These are phyloP conservation scores for Anastrepha obliqua DNA, from an alignment of 1,140 invertebrate species.

Conservation along the genomic window DNA sequence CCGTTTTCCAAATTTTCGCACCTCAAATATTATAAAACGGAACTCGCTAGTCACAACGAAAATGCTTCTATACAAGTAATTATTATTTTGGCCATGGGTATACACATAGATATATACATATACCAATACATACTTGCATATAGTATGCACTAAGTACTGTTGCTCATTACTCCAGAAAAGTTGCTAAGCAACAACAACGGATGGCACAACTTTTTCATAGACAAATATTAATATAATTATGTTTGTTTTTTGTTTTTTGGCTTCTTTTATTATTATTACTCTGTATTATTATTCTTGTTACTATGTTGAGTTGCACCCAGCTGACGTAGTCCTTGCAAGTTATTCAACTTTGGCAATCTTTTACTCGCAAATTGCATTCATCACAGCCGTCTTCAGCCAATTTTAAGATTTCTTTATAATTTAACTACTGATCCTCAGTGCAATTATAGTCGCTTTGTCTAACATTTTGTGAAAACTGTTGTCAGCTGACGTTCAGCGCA, in stretches of 20 bases:
- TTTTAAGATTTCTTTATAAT: slow-evolving; percentile 11
- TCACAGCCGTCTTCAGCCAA: background rate
- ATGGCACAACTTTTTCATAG: background rate
- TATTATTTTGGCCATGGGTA: no score
- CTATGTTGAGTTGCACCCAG: background rate
- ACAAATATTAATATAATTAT: background rate
- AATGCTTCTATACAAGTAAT: no score
- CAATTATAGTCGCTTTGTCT: slow-evolving; percentile 39
- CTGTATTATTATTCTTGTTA: background rate
- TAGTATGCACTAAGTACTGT: background rate
- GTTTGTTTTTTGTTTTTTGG: background rate
- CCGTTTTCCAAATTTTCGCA: no score
- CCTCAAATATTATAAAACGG: no score
- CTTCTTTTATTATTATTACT: background rate
- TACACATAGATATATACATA: no score
- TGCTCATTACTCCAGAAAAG: background rate
- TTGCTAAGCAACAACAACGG: background rate
- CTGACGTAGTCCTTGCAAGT: background rate
- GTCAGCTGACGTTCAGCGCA: background rate
- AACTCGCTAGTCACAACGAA: no score
- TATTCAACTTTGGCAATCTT: background rate
- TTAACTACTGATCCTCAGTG: slow-evolving; percentile 21
- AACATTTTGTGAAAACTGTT: background rate
- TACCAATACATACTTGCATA: background rate
- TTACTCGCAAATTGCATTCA: background rate